Evolutionary conservation across 1,140 invertebrate species (phyloP).

Genomic region (Scaptomyza pallida): DNA sequence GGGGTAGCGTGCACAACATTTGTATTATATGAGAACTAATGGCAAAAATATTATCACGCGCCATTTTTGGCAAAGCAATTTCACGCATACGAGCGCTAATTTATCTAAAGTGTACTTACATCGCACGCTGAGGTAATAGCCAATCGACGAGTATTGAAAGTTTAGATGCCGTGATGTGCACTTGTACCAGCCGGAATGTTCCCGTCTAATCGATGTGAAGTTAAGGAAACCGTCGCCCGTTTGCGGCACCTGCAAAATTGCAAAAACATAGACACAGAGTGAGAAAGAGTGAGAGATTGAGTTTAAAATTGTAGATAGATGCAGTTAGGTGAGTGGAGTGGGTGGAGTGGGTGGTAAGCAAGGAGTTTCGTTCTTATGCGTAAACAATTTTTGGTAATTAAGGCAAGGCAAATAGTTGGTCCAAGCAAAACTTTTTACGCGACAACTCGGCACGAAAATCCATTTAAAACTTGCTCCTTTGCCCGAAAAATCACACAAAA

Average conservation of each 20-base stretch:
- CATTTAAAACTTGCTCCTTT: slow-evolving; percentile 77
- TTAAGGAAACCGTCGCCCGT: slow-evolving; percentile 91
- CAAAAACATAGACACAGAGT: slow-evolving; percentile 4
- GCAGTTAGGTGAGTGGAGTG: background rate
- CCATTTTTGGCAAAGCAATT: slow-evolving; percentile 76
- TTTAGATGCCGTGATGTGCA: slow-evolving; percentile 92
- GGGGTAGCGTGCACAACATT: slow-evolving; percentile 30
- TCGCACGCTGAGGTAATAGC: slow-evolving; percentile 94
- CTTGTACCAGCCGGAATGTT: slow-evolving; percentile 95
- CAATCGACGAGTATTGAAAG: slow-evolving; percentile 93
- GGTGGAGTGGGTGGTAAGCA: slow-evolving; percentile 18
- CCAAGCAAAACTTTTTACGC: slow-evolving; percentile 41
- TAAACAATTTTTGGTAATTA: slow-evolving; percentile 80
- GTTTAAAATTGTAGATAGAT: slow-evolving; percentile 2
- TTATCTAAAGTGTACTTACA: slow-evolving; percentile 87
- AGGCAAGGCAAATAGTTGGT: slow-evolving; percentile 69
- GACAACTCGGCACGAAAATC: slow-evolving; percentile 69
- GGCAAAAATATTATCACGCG: slow-evolving; percentile 73
- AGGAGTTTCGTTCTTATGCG: slow-evolving; percentile 62
- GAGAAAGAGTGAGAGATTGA: slow-evolving; percentile 2
- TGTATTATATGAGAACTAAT: slow-evolving; percentile 69
- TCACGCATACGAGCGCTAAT: slow-evolving; percentile 79
- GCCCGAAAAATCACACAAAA: slow-evolving; percentile 66
- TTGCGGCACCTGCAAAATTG: slow-evolving; percentile 86
- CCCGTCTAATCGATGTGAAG: slow-evolving; percentile 90